Evolutionary conservation across 2,888 invertebrate species (phyloP).

Genomic region (Elaeidobius kamerunicus): DNA sequence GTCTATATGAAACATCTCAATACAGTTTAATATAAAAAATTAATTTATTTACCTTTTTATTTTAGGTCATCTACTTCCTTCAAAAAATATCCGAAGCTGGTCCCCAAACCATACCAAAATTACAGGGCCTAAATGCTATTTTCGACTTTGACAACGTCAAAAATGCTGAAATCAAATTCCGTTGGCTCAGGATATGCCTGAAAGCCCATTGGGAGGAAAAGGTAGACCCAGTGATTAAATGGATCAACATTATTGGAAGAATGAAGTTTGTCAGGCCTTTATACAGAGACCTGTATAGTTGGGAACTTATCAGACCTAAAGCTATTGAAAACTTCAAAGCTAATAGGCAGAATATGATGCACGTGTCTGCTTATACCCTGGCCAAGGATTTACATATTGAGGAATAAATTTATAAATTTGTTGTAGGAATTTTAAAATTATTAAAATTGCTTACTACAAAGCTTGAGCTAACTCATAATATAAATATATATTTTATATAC

Average conservation of each 20-base stretch:
- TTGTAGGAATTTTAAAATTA: background rate
- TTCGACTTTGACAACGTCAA: constrained; percentile 64
- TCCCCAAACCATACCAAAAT: constrained; percentile 54
- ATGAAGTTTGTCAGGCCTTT: constrained; percentile 91
- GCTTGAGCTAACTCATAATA: no score
- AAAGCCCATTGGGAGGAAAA: constrained; percentile 66
- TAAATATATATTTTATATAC: no score
- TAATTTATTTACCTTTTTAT: background rate
- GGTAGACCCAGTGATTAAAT: constrained; percentile 66
- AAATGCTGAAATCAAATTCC: constrained; percentile 77
- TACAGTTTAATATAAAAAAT: no score
- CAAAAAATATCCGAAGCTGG: constrained; percentile 61
- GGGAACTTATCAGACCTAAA: constrained; percentile 66
- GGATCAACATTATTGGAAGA: constrained; percentile 81
- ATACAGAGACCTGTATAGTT: constrained; percentile 78
- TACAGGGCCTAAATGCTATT: constrained; percentile 59
- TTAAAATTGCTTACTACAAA: no score
- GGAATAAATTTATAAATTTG: constrained; percentile 15
- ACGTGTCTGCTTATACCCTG: constrained; percentile 69
- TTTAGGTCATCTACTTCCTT: constrained; percentile 66
- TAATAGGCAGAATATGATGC: constrained; percentile 78
- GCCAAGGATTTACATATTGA: constrained; percentile 68
- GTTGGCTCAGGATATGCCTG: constrained; percentile 70
- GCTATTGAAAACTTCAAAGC: constrained; percentile 71
- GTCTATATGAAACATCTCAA: no score